phyloP scores from a whole-genome alignment of 2,888 invertebrate species.

The Tipula helvola region DNA sequence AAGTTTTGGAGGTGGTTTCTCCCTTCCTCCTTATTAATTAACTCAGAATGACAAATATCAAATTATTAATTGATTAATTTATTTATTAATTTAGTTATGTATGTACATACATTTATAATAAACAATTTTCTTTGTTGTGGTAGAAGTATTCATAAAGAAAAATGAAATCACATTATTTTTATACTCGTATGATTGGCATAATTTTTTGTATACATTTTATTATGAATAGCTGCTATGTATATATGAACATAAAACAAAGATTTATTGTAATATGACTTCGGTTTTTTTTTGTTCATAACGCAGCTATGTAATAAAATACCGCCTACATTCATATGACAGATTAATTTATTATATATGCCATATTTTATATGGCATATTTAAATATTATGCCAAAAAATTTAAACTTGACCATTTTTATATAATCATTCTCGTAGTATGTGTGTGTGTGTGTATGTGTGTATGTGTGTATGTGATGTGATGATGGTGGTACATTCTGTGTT shows the following conservation, averaged over 20 bases:
- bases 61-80: background rate
- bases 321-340: background rate
- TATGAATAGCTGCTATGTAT: background rate
- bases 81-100: background rate
- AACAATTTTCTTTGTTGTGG: background rate
- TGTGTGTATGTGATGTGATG: too few species aligned
- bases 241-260: background rate
- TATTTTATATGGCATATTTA: background rate
- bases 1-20: background rate
- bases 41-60: background rate
- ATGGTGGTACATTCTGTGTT: too few species aligned
- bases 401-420: background rate
- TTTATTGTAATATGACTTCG: background rate
- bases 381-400: background rate
- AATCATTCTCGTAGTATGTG: background rate
- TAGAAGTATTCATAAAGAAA: background rate
- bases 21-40: background rate
- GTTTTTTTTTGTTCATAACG: background rate
- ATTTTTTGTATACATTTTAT: background rate
- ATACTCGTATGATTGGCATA: background rate
- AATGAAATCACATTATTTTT: background rate
- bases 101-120: too few species aligned
- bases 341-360: background rate
- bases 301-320: background rate
- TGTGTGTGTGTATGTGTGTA: background rate